Percentiles rank a stretch among this genome's conserved stretches.
These are phyloP conservation scores for Limnephilus marmoratus DNA, from an alignment of 2,888 invertebrate genomes.

Conservation along the genomic window DNA sequence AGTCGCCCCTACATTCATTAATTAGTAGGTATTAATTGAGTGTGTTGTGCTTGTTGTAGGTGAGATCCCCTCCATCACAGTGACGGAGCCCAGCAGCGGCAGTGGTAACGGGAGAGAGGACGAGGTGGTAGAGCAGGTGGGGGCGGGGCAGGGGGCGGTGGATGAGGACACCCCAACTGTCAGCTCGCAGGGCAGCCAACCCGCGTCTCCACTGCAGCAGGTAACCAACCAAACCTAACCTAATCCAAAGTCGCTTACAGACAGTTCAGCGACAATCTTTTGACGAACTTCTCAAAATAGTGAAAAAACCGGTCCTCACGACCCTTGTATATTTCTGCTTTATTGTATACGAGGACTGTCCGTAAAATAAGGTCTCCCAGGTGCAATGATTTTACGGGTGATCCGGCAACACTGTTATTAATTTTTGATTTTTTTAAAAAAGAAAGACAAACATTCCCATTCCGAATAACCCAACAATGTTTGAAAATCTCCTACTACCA, in stretches of 20 bases:
- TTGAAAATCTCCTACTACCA: too few relatives aligned
- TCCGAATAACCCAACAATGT: too few relatives aligned
- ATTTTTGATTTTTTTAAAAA: too few relatives aligned
- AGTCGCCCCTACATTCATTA: not conserved
- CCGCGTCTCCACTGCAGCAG: constrained; percentile 74
- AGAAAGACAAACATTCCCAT: too few relatives aligned
- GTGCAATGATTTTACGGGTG: too few relatives aligned
- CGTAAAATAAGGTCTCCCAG: too few relatives aligned
- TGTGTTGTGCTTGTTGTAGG: constrained; percentile 29
- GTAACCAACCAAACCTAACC: not conserved
- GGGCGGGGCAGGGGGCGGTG: constrained; percentile 69
- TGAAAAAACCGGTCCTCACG: too few relatives aligned
- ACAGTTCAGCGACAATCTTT: too few relatives aligned
- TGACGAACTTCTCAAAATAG: too few relatives aligned
- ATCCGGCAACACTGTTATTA: too few relatives aligned
- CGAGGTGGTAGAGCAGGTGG: constrained; percentile 61
- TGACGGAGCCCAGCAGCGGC: constrained; percentile 55
- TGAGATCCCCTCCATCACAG: constrained; percentile 59
- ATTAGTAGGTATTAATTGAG: not conserved
- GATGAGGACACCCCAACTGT: constrained; percentile 75
- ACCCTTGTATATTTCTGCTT: too few relatives aligned
- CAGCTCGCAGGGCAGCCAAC: constrained; percentile 76
- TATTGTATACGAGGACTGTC: too few relatives aligned
- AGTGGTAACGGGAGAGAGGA: constrained; percentile 70
- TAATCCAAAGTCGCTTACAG: not conserved